These are phyloP conservation scores for Zophobas atratus DNA, from an alignment of 1,140 invertebrate genomes.

Conservation along the genomic window DNA sequence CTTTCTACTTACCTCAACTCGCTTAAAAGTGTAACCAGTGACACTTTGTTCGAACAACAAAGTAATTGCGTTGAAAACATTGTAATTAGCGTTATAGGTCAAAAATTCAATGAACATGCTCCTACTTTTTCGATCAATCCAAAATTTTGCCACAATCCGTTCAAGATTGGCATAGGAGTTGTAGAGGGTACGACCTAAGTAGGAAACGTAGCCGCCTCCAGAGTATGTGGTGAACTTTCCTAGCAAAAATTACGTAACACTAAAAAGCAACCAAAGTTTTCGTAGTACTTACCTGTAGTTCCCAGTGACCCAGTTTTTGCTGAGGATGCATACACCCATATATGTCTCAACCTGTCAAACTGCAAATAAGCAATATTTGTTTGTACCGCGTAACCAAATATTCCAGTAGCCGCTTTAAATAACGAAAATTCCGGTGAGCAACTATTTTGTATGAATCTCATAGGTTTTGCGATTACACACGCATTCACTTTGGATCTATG, in stretches of 20 bases:
- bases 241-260: too few species aligned
- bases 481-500: conserved; percentile 37
- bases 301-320: conserved; percentile 39
- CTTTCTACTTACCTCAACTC: conserved; percentile 40
- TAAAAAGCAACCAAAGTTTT: too few species aligned
- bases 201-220: conserved; percentile 55
- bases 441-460: not conserved
- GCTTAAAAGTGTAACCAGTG: conserved; percentile 46
- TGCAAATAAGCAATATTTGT: not conserved
- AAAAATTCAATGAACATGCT: conserved; percentile 58
- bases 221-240: conserved; percentile 48
- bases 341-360: conserved; percentile 1
- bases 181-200: conserved; percentile 54
- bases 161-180: conserved; percentile 56
- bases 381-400: not conserved
- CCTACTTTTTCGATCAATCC: conserved; percentile 55
- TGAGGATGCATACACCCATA: conserved; percentile 49
- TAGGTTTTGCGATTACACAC: not conserved
- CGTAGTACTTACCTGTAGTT: conserved; percentile 45
- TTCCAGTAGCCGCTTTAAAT: not conserved
- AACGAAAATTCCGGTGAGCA: not conserved
- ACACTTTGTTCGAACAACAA: conserved; percentile 56
- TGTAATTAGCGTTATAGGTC: conserved; percentile 55
- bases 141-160: conserved; percentile 53
- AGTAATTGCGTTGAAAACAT: conserved; percentile 56